These are phyloP conservation scores for Aphelenchoides fujianensis DNA, from an alignment of 1,140 invertebrate species.

Conservation along the genomic window DNA sequence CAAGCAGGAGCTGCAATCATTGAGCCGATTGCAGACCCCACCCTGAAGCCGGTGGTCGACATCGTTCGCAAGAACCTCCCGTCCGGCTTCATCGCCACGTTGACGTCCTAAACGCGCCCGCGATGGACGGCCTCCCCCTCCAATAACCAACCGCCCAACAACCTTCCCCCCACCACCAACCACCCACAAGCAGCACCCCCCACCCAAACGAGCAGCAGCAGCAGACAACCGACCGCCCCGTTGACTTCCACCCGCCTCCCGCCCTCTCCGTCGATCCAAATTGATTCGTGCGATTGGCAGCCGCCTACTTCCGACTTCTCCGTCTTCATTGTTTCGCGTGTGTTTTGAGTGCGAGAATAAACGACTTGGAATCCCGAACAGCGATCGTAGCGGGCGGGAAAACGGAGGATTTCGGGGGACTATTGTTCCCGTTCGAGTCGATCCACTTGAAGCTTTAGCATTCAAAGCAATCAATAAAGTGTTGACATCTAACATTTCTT, in stretches of 20 bases:
- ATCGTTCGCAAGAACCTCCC: slow-evolving; percentile 8
- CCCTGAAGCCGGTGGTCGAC: slow-evolving; percentile 4
- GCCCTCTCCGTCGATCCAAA: background rate
- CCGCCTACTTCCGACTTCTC: background rate
- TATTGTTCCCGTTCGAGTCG: background rate
- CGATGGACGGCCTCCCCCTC: background rate
- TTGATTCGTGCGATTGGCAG: too few relatives aligned
- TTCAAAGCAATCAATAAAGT: background rate
- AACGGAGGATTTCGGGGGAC: background rate
- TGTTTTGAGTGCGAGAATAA: background rate
- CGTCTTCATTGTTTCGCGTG: background rate
- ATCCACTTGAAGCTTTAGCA: background rate
- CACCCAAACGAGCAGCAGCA: background rate
- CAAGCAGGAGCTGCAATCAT: background rate
- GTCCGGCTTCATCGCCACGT: slow-evolving; percentile 10
- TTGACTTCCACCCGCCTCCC: background rate
- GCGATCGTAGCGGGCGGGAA: background rate
- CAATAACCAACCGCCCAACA: too few relatives aligned
- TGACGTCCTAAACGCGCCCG: background rate
- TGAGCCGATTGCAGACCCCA: background rate
- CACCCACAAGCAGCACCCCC: background rate
- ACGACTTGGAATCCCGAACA: background rate
- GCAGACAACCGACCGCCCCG: too few relatives aligned
- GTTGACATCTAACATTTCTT: background rate
- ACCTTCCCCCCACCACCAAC: background rate